Evolutionary conservation across 2,797 vertebrate species (phyloP), one percentile per base, ranked within the genome.

Genomic region (Diplodus puntazzo): DNA sequence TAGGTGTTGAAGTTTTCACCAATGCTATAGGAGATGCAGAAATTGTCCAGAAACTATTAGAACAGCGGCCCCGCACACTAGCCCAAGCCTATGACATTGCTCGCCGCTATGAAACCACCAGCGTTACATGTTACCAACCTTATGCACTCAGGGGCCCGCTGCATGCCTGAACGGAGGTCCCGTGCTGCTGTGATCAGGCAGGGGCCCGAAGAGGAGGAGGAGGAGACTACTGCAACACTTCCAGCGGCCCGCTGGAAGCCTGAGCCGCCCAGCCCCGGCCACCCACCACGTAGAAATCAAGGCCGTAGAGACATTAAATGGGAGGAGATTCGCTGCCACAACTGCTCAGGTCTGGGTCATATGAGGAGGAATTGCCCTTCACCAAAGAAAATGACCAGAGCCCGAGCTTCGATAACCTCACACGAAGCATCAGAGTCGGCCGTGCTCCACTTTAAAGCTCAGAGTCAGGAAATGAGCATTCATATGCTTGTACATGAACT

Each of bases 21-120:
- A 75, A 84, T 17, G 75, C 59, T 2, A 3, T 87, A 1, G 81
- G 63, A 0, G 67, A 87, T 57, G 62, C 67, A 8, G 71, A 77
- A 0, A 66, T 86, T 8, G 62, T 82, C 1, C 70, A 88, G 6
- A 86, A 39, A 59, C 20, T 85, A 6, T n/a, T 82, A 30, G 69
- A 84, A 4, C 7, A 79, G 14, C 20, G 9, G 0, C 75, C 83
- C 3, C 21, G 2, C 39, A 91, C 73, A 8, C 62, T 87, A 17
- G 77, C 57, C 30, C 23, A 25, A 39, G 57, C 57, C 9, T 34
- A 59, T 16, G 54, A 57, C 4, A 39, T 20, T 18, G 57, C 27
- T 14, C 57, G 30, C 3, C 16, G 27, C 1, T 69, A 85, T 45
- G 72, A 87, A 69, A 81, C 72, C 59, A 88, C 77, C 1, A 81